A percentile compares a stretch with the other conserved stretches of the same genome.
Evolutionary conservation across 2,113 vertebrate genomes (phyloP).

Genomic region (Thermophis baileyi): DNA sequence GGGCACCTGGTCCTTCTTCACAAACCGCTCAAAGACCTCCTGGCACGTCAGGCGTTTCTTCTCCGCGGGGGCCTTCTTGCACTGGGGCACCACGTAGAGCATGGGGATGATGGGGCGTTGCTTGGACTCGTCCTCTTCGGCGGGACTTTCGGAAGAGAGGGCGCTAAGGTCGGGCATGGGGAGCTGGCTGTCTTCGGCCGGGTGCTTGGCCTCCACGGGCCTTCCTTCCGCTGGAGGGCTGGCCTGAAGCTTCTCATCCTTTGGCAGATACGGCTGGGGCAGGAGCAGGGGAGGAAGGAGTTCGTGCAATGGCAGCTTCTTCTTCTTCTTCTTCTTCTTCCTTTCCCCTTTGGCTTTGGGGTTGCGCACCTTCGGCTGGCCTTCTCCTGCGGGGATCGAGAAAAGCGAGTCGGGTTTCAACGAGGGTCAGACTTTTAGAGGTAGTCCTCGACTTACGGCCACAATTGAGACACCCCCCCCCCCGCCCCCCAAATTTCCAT

Average conservation of each 20-base stretch:
- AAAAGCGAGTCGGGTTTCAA: not conserved
- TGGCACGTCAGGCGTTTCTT: constrained; percentile 75
- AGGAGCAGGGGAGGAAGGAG: not conserved
- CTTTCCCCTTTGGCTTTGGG: constrained; percentile 60
- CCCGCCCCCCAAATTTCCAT: not conserved
- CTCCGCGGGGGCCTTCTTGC: constrained; percentile 59
- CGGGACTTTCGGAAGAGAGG: constrained; percentile 26
- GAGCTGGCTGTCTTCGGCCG: not conserved
- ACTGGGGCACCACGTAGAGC: constrained; percentile 71
- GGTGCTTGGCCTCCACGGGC: rapidly evolving
- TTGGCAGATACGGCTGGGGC: rapidly evolving
- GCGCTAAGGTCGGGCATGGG: constrained; percentile 52
- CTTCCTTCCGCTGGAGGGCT: not conserved
- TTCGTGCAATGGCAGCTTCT: constrained; percentile 10
- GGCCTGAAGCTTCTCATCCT: not conserved
- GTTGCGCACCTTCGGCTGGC: constrained; percentile 54
- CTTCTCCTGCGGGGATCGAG: constrained; percentile 55
- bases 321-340: constrained; percentile 59
- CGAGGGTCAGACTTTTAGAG: not conserved
- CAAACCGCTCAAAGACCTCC: constrained; percentile 79
- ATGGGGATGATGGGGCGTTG: constrained; percentile 73
- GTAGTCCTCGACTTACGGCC: not conserved
- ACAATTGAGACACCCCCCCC: not conserved
- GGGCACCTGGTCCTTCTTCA: constrained; percentile 33
- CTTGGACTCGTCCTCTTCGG: constrained; percentile 58